Evolutionary conservation across 2,888 invertebrate genomes (phyloP), one percentile per base, ranked within the genome.

Genomic region (Clostera curtula): DNA sequence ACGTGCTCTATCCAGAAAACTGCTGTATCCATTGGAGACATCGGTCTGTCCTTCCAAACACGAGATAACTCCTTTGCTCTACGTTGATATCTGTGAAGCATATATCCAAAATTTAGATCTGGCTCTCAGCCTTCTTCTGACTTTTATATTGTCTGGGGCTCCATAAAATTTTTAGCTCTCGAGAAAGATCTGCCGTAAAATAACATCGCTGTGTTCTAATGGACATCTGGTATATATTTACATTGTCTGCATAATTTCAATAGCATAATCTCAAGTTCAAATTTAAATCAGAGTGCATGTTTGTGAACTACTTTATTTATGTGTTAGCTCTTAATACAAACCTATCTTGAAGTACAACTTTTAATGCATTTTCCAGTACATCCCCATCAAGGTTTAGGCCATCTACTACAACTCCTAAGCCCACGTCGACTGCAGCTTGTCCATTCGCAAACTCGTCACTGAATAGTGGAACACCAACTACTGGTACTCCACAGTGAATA

Each of bases 1-100:
- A 88, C 85, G 53, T 89, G 88, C 59, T 90, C 89, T 17, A 88
- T 80, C 90, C 89, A 90, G 71, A 86, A 90, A 19, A 88, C 65
- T 4, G 89, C 89, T 1, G 86, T 85, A 8, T 88, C 86, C 49
- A 88, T 56, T 0, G 89, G 84, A 3, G 84, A 70, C 31, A 85
- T 10, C 4, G 56, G 58, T 8, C 67, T 1, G 84, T 88, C 50
- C 30, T 36, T 45, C 56, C 58, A 60, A 1, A 57, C 13, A 2
- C 21, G 21, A 4, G 58, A 59, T 5, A 59, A 24, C 11, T 43
- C 24, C 21, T 49, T 48, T 8, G 47, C 53, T 32, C 37, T 40
- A 1, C 18, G 31, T 34, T 49, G 45, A 26, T 44, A 53, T 11
- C 54, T 56, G 32, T 3, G 23, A 36, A n/a, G n/a, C n/a, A n/a